These are phyloP conservation scores for Brachyhypopomus gauderio DNA, from an alignment of 2,113 vertebrate species.

Conservation along the genomic window DNA sequence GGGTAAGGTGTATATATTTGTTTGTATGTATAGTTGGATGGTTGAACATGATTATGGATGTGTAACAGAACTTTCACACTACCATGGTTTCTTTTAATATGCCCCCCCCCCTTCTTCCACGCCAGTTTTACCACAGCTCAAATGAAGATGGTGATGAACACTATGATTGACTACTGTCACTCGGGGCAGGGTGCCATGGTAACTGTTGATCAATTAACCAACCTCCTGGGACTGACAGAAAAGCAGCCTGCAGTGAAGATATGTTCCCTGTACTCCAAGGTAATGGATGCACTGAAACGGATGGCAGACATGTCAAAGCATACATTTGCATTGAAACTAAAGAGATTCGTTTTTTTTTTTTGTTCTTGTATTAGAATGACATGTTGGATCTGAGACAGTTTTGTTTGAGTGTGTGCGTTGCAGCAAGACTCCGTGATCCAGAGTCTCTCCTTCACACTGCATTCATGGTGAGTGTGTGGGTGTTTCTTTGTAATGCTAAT, in stretches of 20 bases:
- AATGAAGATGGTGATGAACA: slow-evolving; percentile 52
- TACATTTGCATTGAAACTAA: background rate
- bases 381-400: slow-evolving; percentile 67
- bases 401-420: slow-evolving; percentile 61
- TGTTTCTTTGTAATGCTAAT: slow-evolving; percentile 1
- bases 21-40: background rate
- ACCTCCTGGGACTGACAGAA: slow-evolving; percentile 62
- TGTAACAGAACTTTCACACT: too few species aligned
- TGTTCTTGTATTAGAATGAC: slow-evolving; percentile 59
- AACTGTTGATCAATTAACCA: slow-evolving; percentile 58
- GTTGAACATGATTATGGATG: too few species aligned
- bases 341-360: slow-evolving; percentile 17
- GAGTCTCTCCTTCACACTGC: slow-evolving; percentile 65
- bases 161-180: slow-evolving; percentile 67
- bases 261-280: slow-evolving; percentile 70
- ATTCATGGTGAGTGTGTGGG: slow-evolving; percentile 63
- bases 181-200: slow-evolving; percentile 40
- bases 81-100: background rate
- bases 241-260: slow-evolving; percentile 51
- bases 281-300: slow-evolving; percentile 24
- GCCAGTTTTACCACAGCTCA: slow-evolving; percentile 55
- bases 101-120: background rate
- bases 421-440: slow-evolving; percentile 57
- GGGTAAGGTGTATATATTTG: slow-evolving; percentile 54
- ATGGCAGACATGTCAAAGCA: background rate